Percentiles rank a stretch among this genome's conserved stretches.
phyloP scores from a whole-genome alignment of 2,797 vertebrate species.

The Acanthornis magna region DNA sequence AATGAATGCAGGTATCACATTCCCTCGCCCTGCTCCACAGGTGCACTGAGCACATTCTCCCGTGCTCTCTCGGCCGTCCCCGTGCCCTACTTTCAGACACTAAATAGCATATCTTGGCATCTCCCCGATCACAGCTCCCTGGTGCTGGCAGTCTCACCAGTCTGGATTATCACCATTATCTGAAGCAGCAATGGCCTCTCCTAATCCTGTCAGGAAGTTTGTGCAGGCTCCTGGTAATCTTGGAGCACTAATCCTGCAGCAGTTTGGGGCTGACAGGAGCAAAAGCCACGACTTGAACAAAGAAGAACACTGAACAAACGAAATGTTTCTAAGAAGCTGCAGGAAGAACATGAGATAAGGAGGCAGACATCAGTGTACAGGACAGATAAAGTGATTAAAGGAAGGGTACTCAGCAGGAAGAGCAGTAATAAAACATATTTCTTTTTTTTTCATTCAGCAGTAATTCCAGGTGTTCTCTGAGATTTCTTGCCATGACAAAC shows the following conservation, averaged over 20 bases:
- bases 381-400: slow-evolving; percentile 58
- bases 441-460: background rate
- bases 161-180: background rate
- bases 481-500: slow-evolving; percentile 15
- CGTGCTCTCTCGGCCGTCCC: background rate
- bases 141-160: background rate
- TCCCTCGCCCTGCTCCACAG: background rate
- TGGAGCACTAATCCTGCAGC: background rate
- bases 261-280: background rate
- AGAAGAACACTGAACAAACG: background rate
- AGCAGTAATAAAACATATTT: background rate
- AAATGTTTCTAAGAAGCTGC: background rate
- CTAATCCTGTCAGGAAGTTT: slow-evolving; percentile 25
- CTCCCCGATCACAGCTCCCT: background rate
- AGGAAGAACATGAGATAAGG: slow-evolving; percentile 47
- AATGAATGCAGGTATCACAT: background rate
- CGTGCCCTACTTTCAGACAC: background rate
- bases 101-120: background rate
- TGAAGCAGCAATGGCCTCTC: background rate
- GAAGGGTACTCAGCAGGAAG: slow-evolving; percentile 18
- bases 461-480: slow-evolving; percentile 17
- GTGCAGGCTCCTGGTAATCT: background rate
- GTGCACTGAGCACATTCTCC: background rate
- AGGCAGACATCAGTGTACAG: background rate
- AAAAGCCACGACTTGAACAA: background rate